Evolutionary conservation across 2,797 vertebrate genomes (phyloP).

Genomic region (Fistularia commersonii): DNA sequence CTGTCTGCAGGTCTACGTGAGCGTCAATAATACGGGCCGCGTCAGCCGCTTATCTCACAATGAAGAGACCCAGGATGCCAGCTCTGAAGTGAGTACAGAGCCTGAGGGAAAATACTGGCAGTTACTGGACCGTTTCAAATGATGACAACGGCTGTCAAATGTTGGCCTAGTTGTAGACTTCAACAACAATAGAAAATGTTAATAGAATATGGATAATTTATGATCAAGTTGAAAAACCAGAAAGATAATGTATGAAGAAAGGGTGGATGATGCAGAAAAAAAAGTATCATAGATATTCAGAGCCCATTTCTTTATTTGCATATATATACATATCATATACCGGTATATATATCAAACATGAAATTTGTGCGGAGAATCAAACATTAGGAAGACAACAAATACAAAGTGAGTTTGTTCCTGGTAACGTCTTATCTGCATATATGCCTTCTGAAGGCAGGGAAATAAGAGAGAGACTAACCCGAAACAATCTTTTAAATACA

Average conservation of each 20-base stretch:
- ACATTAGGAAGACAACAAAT: too few relatives aligned
- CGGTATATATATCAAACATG: too few relatives aligned
- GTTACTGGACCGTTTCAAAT: constrained; percentile 50
- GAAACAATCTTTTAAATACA: too few relatives aligned
- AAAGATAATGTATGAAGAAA: constrained; percentile 1
- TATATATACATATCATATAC: too few relatives aligned
- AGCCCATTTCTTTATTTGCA: too few relatives aligned
- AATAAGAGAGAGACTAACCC: too few relatives aligned
- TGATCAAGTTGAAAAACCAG: constrained; percentile 14
- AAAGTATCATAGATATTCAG: too few relatives aligned
- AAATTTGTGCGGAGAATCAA: too few relatives aligned
- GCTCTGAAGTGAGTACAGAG: constrained; percentile 82
- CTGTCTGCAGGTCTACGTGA: constrained; percentile 94
- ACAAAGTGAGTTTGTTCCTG: too few relatives aligned
- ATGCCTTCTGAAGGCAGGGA: too few relatives aligned
- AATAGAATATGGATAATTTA: constrained; percentile 22
- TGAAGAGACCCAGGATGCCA: constrained; percentile 87
- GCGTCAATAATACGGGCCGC: constrained; percentile 86
- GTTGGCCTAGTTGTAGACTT: constrained; percentile 35
- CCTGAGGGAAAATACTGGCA: constrained; percentile 46
- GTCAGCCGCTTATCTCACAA: constrained; percentile 88
- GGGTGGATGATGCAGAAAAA: not conserved
- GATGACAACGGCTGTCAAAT: constrained; percentile 44
- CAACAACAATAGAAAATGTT: constrained; percentile 21
- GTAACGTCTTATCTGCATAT: too few relatives aligned